phyloP scores from a whole-genome alignment of 2,888 invertebrate species.

The Diachrysia chrysitis region DNA sequence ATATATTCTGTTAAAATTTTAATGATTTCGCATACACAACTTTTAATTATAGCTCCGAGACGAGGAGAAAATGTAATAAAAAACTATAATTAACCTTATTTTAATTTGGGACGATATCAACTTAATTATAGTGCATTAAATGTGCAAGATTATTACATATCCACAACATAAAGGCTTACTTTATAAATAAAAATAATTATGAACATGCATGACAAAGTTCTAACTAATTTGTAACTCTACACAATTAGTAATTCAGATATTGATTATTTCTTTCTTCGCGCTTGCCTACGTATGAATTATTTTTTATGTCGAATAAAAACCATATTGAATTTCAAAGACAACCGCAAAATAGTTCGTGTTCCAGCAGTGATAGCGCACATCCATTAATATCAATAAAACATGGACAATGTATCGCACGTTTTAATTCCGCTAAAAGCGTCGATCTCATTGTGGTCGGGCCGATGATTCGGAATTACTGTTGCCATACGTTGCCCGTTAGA shows the following conservation, averaged over 20 bases:
- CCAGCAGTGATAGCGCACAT: conserved; percentile 50
- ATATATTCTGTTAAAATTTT: conserved; percentile 62
- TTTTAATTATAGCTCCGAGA: conserved; percentile 58
- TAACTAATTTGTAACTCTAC: too few relatives aligned
- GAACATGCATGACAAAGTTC: too few relatives aligned
- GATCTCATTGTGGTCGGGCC: conserved; percentile 81
- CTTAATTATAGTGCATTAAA: conserved; percentile 31
- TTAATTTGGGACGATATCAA: conserved; percentile 38
- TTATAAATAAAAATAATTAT: not conserved
- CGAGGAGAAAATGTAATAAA: conserved; percentile 35
- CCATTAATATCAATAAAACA: conserved; percentile 81
- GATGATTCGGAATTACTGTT: conserved; percentile 77
- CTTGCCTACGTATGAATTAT: not conserved
- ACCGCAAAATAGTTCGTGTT: conserved; percentile 51
- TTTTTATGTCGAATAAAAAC: not conserved
- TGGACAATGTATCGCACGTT: conserved; percentile 72
- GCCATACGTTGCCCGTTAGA: conserved; percentile 42
- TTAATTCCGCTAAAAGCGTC: conserved; percentile 87
- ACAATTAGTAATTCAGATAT: not conserved
- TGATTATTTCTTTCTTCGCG: not conserved
- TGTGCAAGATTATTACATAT: not conserved
- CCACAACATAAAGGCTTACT: too few relatives aligned
- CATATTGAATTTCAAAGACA: conserved; percentile 34
- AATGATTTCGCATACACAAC: conserved; percentile 58
- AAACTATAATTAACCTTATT: conserved; percentile 39